phyloP scores from a whole-genome alignment of 1,140 invertebrate species.

The Eueides isabella region DNA sequence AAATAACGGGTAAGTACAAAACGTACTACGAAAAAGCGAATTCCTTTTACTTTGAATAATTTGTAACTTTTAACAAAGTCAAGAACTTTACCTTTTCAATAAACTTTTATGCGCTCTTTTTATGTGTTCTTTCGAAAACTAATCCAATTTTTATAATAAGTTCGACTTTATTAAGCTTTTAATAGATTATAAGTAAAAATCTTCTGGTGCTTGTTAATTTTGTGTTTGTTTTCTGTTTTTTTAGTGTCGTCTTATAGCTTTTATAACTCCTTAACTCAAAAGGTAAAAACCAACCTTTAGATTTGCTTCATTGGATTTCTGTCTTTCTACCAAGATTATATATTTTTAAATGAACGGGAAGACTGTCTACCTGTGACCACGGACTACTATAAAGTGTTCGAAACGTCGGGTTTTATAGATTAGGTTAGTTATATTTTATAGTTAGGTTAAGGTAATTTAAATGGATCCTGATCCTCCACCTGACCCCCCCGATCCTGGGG shows the following conservation, averaged over 20 bases:
- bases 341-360: too few species aligned
- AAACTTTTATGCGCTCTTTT: slow-evolving; percentile 38
- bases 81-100: slow-evolving; percentile 35
- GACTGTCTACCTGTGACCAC: too few species aligned
- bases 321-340: too few species aligned
- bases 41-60: slow-evolving; percentile 38
- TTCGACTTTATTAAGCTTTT: slow-evolving; percentile 16
- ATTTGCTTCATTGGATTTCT: too few species aligned
- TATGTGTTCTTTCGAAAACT: slow-evolving; percentile 33
- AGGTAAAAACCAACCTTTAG: too few species aligned
- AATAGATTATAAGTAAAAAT: slow-evolving; percentile 23
- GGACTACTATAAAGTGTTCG: too few species aligned
- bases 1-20: slow-evolving; percentile 20
- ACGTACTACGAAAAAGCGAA: slow-evolving; percentile 18
- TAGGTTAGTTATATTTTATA: too few species aligned
- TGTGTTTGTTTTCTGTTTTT: neutral
- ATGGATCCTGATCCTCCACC: too few species aligned
- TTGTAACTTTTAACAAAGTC: slow-evolving; percentile 36
- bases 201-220: neutral
- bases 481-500: too few species aligned
- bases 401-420: too few species aligned
- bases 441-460: too few species aligned
- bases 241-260: neutral
- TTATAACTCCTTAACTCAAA: too few species aligned
- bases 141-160: slow-evolving; percentile 35